Base-by-base conservation (phyloP, 2,797 vertebrate genomes). In the Propithecus deckenii region DNA sequence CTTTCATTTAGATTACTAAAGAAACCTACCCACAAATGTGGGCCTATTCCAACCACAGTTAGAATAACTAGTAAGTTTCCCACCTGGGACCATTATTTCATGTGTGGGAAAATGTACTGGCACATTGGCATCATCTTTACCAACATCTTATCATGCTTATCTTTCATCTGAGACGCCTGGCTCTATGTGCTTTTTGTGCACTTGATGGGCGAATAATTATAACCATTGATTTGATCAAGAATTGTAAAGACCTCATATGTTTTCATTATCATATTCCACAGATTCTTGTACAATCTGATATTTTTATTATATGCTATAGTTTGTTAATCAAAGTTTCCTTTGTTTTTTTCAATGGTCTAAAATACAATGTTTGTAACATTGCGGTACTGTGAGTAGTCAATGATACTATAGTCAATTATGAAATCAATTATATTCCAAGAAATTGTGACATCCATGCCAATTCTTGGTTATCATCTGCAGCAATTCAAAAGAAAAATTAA, bases 141-240 rank as follows among this genome's bases (percentile, higher is more conserved):
- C 61, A 95, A 91, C 59, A 91, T 86, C 65, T 95, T 83, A 25
- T 95, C 72, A 91, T 23, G 75, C 12, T 91, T 84, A 91, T 75
- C 25, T 95, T 96, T 80, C 79, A 79, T 86, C 52, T 94, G 81
- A 79, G 38, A 81, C 89, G 46, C 12, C 23, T 89, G 28, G 32
- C 55, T 96, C 50, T 14, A 20, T 96, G 52, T 78, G 63, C 23
- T 92, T 89, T 87, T 57, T 7, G 4, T 57, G 43, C 2, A 83
- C 7, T 95, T 94, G 5, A 38, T 78, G 2, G 78, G 14, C 83
- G 25, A 41, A 76, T 94, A 71, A 86, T 59, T 96, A 22, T 86
- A 65, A 63, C 25, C 18, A 69, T 35, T 59, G 32, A 78, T 69
- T 67, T 89, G 43, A 86, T 86, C 52, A 76, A 94, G 20, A 55